Base-by-base conservation (phyloP, 2,113 vertebrate species). In the Mus musculus region DNA sequence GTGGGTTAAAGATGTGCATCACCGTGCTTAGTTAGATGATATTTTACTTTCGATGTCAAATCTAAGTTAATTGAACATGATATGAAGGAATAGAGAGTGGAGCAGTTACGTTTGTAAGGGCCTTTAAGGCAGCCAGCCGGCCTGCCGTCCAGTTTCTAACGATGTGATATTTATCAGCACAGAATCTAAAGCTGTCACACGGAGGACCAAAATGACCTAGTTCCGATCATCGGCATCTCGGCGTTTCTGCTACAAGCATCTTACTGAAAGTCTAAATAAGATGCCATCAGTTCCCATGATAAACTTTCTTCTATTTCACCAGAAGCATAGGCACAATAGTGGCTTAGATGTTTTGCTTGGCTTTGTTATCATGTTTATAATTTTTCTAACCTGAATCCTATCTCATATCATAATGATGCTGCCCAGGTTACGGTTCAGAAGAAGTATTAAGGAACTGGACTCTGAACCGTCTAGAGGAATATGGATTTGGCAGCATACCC, bases 371-470 rank as follows among this genome's bases (percentile, higher is more conserved):
- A 90, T 14, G 24, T 89, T 91, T 93, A 72, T 95, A 46, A 94
- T 93, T 96, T 61, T 96, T 81, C 52, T 88, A 59, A 88, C 13
- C 59, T n/a, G 90, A 97, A 77, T 93, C 71, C 71, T 90, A 59
- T 56, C 67, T 95, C 54, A 73, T 26, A 73, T 11, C 84, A 92
- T 33, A 59, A 89, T 77, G 59, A 28, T 19, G 52, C 46, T 87
- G 12, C 24, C 59, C 52, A 93, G 3, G 39, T 12, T 69, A 78
- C 36, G 2, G 8, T 46, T 91, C 52, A 81, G 49, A 72, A 81
- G 42, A 72, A 75, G 19, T 17, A 73, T 20, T 19, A 20, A 46
- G 22, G 12, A 91, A 56, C 5, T 59, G 36, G 54, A 46, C 71
- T 93, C 91, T 24, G 22, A 93, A 72, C 69, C 65, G 72, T 94